phyloP scores from a whole-genome alignment of 2,797 vertebrate genomes.

The Florisuga fusca region DNA sequence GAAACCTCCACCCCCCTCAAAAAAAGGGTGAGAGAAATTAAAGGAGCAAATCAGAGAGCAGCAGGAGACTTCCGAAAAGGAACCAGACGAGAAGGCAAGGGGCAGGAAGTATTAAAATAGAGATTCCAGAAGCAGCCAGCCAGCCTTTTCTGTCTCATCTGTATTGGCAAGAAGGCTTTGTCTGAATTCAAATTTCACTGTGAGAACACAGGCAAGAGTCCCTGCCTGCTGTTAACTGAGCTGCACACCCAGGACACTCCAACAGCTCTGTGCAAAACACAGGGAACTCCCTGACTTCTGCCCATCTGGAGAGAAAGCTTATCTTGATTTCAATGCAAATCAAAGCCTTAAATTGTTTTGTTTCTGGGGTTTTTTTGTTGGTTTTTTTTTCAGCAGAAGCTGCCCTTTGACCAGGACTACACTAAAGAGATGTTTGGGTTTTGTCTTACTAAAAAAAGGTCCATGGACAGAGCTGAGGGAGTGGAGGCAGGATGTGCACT shows the following conservation, averaged over 20 bases:
- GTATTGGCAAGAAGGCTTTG: neutral
- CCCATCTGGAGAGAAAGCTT: neutral
- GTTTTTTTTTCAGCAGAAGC: neutral
- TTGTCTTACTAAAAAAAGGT: neutral
- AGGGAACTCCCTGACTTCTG: neutral
- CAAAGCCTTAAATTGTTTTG: rapidly evolving
- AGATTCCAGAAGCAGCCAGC: neutral
- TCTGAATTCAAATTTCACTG: neutral
- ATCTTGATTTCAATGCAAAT: neutral
- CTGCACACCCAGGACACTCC: rapidly evolving
- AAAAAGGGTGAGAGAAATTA: neutral
- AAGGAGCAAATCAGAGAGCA: neutral
- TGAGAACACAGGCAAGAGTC: neutral
- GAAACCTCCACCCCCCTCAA: too few species aligned
- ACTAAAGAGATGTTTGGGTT: neutral
- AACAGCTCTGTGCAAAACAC: neutral
- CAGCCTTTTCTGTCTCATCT: neutral
- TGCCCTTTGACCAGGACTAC: neutral
- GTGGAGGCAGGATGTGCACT: neutral
- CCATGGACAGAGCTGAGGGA: rapidly evolving
- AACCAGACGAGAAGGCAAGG: neutral
- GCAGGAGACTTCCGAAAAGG: neutral
- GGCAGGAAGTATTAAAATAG: neutral
- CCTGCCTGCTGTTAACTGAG: rapidly evolving
- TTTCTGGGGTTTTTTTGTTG: too few species aligned